Conservation (phyloP, 2,797 vertebrate species). For the Champsocephalus gunnari region DNA sequence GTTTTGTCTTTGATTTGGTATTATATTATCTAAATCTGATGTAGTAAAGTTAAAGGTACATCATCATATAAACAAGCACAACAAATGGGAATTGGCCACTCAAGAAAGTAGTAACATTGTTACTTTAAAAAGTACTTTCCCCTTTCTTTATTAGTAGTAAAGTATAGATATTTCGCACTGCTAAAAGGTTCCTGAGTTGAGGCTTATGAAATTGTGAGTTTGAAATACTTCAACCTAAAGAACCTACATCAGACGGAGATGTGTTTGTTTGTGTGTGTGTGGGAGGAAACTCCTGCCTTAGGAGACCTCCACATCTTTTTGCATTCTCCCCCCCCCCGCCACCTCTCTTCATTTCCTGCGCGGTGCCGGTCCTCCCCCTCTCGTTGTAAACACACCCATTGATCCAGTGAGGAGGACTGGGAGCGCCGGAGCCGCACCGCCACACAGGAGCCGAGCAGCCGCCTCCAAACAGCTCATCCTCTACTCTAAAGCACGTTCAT, state of each 20-base stretch:
- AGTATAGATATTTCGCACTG: too few species aligned
- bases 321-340: slow-evolving; percentile 19
- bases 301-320: slow-evolving; percentile 11
- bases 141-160: too few species aligned
- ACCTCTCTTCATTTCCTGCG: slow-evolving; percentile 47
- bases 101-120: too few species aligned
- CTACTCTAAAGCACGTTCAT: not conserved
- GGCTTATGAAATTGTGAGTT: too few species aligned
- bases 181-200: too few species aligned
- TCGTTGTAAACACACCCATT: slow-evolving; percentile 80
- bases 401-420: slow-evolving; percentile 39
- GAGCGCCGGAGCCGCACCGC: slow-evolving; percentile 47
- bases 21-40: too few species aligned
- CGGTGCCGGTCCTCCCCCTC: slow-evolving; percentile 45
- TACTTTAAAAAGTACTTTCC: too few species aligned
- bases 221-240: not conserved
- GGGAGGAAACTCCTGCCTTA: not conserved
- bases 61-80: too few species aligned
- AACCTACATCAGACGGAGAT: not conserved
- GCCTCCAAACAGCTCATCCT: slow-evolving; percentile 26
- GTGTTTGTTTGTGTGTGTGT: slow-evolving; percentile 1
- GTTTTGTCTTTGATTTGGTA: too few species aligned
- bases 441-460: slow-evolving; percentile 52
- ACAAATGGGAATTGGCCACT: too few species aligned
- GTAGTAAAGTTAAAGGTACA: too few species aligned